Evolutionary conservation across 2,797 vertebrate genomes (phyloP).

Genomic region (Buceros bicornis): DNA sequence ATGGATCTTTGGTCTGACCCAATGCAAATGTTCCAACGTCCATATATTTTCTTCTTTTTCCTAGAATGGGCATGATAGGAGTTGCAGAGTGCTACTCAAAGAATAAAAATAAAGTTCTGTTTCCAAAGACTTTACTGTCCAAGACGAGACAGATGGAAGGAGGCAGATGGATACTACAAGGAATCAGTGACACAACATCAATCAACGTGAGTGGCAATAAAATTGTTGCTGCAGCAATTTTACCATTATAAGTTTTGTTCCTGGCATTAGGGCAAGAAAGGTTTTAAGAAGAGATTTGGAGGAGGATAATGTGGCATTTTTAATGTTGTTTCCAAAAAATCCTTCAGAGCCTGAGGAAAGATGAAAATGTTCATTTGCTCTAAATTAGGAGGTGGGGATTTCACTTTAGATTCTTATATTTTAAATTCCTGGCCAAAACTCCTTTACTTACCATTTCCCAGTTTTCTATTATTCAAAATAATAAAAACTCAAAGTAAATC

Average conservation of each 20-base stretch:
- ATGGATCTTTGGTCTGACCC: neutral
- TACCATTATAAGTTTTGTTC: neutral
- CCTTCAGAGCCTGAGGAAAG: neutral
- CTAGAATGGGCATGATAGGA: neutral
- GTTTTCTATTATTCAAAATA: neutral
- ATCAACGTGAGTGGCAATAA: neutral
- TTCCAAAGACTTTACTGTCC: neutral
- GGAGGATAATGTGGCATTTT: neutral
- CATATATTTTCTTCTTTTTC: neutral
- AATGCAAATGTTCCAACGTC: neutral
- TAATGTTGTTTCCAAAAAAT: neutral
- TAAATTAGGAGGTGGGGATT: too few relatives aligned
- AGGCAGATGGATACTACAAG: neutral
- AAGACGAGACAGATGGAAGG: neutral
- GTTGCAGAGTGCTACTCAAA: neutral
- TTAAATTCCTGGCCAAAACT: neutral
- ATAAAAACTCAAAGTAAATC: neutral
- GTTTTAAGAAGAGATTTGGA: neutral
- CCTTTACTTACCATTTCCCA: neutral
- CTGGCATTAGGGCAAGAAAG: neutral
- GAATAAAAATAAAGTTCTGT: neutral
- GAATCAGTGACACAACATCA: neutral
- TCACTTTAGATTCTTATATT: neutral
- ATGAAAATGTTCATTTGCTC: neutral
- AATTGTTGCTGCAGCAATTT: neutral